Percentiles rank a stretch among this genome's conserved stretches.
Evolutionary conservation across 2,888 invertebrate species (phyloP).

Genomic region (Eubasilissa splendida): DNA sequence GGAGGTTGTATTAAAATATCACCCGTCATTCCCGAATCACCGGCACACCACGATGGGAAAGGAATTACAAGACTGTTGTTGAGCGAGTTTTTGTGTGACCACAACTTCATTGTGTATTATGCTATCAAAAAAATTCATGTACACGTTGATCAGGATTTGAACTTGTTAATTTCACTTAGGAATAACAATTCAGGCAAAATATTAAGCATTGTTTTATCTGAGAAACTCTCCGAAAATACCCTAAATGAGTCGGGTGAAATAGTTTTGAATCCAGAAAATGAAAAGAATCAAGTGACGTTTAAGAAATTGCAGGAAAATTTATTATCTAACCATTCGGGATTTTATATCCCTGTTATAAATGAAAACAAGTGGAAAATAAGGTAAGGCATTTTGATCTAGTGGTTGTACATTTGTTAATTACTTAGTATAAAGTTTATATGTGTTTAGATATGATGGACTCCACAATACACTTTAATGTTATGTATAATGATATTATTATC

Average conservation of each 20-base stretch:
- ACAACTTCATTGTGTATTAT: conserved; percentile 64
- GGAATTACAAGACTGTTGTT: conserved; percentile 63
- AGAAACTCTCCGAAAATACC: background rate
- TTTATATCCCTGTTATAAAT: conserved; percentile 68
- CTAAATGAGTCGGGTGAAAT: background rate
- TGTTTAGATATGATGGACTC: too few species aligned
- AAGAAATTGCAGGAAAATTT: conserved; percentile 63
- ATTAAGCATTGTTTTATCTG: conserved; percentile 60
- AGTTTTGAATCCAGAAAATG: conserved; percentile 45
- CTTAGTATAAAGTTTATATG: background rate
- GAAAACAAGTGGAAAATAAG: conserved; percentile 66
- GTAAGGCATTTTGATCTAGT: conserved; percentile 59
- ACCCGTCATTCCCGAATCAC: conserved; percentile 62
- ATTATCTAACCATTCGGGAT: conserved; percentile 64
- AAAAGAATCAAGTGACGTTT: conserved; percentile 58
- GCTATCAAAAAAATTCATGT: conserved; percentile 64
- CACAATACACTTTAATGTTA: too few species aligned
- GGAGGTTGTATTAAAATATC: conserved; percentile 71
- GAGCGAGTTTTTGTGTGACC: conserved; percentile 64
- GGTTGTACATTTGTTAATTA: background rate
- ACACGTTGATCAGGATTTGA: conserved; percentile 62
- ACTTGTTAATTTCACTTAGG: conserved; percentile 62
- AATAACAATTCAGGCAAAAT: conserved; percentile 56
- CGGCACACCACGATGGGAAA: conserved; percentile 60
- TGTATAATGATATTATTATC: background rate